These are phyloP conservation scores for Operophtera brumata DNA, from an alignment of 2,888 invertebrate species.

Conservation along the genomic window DNA sequence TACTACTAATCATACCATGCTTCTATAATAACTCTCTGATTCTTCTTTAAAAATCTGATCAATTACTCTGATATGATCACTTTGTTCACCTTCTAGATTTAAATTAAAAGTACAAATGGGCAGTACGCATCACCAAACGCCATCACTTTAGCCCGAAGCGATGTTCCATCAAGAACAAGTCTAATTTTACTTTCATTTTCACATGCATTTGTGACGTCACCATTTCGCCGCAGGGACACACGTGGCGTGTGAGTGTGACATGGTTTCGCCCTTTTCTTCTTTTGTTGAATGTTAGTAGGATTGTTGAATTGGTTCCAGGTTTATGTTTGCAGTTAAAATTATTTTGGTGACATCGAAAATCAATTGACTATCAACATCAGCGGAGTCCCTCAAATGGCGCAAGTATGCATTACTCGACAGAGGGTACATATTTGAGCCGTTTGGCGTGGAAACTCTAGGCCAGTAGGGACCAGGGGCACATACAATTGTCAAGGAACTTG, in stretches of 20 bases:
- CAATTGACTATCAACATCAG: neutral
- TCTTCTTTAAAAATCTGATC: too few relatives aligned
- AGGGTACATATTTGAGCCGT: too few relatives aligned
- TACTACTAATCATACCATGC: too few relatives aligned
- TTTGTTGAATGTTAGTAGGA: conserved; percentile 27
- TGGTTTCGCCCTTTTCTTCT: conserved; percentile 42
- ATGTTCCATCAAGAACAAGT: conserved; percentile 41
- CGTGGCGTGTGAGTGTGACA: conserved; percentile 52
- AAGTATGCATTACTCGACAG: too few relatives aligned
- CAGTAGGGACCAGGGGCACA: too few relatives aligned
- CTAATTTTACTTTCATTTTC: conserved; percentile 40
- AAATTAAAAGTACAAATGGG: too few relatives aligned
- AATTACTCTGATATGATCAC: too few relatives aligned
- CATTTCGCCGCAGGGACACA: conserved; percentile 46
- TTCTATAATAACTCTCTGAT: too few relatives aligned
- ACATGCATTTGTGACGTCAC: conserved; percentile 37
- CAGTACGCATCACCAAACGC: neutral
- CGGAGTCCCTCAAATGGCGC: too few relatives aligned
- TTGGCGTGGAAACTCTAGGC: too few relatives aligned
- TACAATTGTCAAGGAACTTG: too few relatives aligned
- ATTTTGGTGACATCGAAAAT: neutral
- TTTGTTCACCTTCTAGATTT: too few relatives aligned
- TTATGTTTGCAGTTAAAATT: conserved; percentile 8
- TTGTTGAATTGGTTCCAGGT: conserved; percentile 34
- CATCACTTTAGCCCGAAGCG: conserved; percentile 23